Conservation (phyloP, 2,113 vertebrate genomes). For the Rhea pennata region DNA sequence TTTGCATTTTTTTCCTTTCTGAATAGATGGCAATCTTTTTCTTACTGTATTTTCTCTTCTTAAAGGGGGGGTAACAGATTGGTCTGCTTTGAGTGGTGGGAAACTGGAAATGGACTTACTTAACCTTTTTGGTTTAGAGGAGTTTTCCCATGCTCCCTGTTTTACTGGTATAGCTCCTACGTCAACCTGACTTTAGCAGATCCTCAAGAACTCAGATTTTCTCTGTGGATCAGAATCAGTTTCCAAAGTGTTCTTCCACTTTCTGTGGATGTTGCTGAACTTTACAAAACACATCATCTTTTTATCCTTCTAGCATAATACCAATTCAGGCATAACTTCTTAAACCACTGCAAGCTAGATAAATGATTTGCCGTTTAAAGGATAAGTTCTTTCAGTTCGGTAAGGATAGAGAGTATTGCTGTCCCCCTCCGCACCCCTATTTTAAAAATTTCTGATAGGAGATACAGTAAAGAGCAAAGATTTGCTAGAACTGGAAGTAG, state of each 20-base stretch:
- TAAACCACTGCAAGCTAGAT: background rate
- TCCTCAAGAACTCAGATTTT: background rate
- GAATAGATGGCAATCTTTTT: background rate
- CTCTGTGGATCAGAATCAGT: background rate
- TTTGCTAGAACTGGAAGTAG: background rate
- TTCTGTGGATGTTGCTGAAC: background rate
- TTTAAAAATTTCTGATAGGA: background rate
- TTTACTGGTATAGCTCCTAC: background rate
- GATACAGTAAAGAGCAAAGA: background rate
- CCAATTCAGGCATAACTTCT: background rate
- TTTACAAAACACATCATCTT: background rate
- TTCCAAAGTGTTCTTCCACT: background rate
- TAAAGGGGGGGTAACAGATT: background rate
- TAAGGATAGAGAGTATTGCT: background rate
- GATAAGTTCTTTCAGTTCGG: background rate
- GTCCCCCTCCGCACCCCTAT: too few relatives aligned
- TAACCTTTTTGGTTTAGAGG: background rate
- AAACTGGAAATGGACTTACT: accelerated
- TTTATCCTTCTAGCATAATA: background rate
- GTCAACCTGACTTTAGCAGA: background rate
- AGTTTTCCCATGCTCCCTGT: background rate
- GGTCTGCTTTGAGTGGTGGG: background rate
- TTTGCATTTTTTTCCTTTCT: background rate
- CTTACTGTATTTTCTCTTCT: background rate
- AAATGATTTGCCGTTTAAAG: background rate